Evolutionary conservation across 2,888 invertebrate species (phyloP).

Genomic region (Mamestra brassicae): DNA sequence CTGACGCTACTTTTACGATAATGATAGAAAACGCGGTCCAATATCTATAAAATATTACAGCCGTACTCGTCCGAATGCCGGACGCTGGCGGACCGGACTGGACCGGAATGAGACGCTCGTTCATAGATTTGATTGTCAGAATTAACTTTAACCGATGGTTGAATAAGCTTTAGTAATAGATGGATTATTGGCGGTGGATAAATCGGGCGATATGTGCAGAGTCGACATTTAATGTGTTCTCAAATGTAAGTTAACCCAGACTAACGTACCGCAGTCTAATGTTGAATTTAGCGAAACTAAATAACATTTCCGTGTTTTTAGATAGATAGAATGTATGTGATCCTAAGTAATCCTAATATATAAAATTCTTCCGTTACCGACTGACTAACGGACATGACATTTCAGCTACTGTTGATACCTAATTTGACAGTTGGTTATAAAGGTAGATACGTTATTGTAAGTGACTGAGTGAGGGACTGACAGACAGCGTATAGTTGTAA

Average conservation of each 20-base stretch:
- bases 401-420: too few relatives aligned
- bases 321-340: background rate
- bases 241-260: constrained; percentile 21
- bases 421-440: too few relatives aligned
- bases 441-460: too few relatives aligned
- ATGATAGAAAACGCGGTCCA: constrained; percentile 89
- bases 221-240: constrained; percentile 38
- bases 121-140: constrained; percentile 82
- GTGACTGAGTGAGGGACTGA: too few relatives aligned
- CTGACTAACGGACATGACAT: too few relatives aligned
- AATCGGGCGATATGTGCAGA: constrained; percentile 47
- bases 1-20: constrained; percentile 91
- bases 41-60: constrained; percentile 89
- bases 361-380: too few relatives aligned
- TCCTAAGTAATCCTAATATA: too few relatives aligned
- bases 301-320: background rate
- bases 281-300: background rate
- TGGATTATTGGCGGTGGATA: constrained; percentile 53
- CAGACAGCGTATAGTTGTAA: too few relatives aligned
- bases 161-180: constrained; percentile 70
- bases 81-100: constrained; percentile 68
- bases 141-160: constrained; percentile 79
- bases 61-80: constrained; percentile 70
- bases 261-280: constrained; percentile 20
- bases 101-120: constrained; percentile 65